Evolutionary conservation across 1,140 invertebrate species (phyloP).

Genomic region (Geopemphigus sp.): DNA sequence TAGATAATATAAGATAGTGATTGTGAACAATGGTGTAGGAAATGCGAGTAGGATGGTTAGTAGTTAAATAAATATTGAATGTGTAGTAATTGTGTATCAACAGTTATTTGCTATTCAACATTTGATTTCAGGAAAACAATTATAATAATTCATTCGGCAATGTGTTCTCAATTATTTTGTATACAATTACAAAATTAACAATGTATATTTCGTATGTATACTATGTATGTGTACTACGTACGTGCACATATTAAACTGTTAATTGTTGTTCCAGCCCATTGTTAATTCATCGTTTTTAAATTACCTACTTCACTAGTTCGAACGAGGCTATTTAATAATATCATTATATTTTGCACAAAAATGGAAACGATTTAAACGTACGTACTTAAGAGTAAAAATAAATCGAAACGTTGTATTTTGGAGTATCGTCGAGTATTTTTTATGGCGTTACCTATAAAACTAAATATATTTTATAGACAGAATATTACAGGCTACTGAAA

Average conservation of each 20-base stretch:
- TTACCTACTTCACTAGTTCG: neutral
- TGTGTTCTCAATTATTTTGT: neutral
- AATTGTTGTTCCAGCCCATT: neutral
- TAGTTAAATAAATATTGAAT: neutral
- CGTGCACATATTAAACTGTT: neutral
- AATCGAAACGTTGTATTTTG: neutral
- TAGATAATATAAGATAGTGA: no score
- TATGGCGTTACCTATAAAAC: no score
- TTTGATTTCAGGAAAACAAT: constrained; percentile 19
- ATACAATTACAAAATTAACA: neutral
- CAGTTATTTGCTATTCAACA: constrained; percentile 3
- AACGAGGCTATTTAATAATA: neutral
- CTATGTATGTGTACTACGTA: no score
- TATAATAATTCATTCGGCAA: neutral
- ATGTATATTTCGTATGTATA: neutral
- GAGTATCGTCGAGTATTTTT: neutral
- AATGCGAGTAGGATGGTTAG: neutral
- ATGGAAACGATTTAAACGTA: neutral
- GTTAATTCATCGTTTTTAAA: neutral
- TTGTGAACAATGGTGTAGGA: neutral
- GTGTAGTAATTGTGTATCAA: neutral
- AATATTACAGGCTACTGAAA: neutral
- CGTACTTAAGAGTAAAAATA: neutral
- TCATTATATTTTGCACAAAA: neutral
- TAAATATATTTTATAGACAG: no score